Conservation (phyloP, 2,797 vertebrate genomes). For the Hapalemur alaotrensis region DNA sequence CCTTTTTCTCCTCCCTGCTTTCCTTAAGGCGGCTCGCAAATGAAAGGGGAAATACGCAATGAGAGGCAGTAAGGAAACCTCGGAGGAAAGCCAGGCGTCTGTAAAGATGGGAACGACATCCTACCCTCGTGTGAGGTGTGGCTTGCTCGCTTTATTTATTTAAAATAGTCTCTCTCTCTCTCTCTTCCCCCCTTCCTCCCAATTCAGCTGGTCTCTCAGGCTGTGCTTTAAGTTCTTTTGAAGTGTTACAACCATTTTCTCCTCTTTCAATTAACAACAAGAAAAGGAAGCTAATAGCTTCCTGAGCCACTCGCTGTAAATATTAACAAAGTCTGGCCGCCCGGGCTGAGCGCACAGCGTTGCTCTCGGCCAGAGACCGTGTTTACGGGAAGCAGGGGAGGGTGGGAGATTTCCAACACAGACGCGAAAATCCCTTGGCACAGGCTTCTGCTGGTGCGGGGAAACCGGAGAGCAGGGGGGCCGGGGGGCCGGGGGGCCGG, state of each 20-base stretch:
- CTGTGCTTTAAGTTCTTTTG: slow-evolving; percentile 73
- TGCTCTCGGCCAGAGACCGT: background rate
- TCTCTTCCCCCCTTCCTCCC: background rate
- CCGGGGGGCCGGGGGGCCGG: background rate
- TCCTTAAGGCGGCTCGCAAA: slow-evolving; percentile 24
- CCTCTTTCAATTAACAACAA: slow-evolving; percentile 78
- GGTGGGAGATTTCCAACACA: slow-evolving; percentile 24
- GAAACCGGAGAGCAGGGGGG: background rate
- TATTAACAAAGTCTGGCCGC: slow-evolving; percentile 60
- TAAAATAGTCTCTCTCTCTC: background rate
- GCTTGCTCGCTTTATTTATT: background rate
- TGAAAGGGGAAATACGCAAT: background rate
- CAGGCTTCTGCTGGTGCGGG: background rate
- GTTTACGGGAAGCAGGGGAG: slow-evolving; percentile 66
- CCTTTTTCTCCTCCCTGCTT: background rate
- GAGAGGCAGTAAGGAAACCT: background rate
- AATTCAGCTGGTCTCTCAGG: slow-evolving; percentile 46
- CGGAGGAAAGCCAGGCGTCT: background rate
- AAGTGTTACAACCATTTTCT: slow-evolving; percentile 79
- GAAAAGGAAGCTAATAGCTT: slow-evolving; percentile 77
- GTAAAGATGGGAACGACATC: rapidly evolving
- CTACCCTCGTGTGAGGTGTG: background rate
- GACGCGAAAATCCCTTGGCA: slow-evolving; percentile 16
- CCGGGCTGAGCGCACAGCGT: rapidly evolving
- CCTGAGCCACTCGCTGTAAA: slow-evolving; percentile 66